Evolutionary conservation across 2,888 invertebrate genomes (phyloP).

Genomic region (Mylabris sibirica): DNA sequence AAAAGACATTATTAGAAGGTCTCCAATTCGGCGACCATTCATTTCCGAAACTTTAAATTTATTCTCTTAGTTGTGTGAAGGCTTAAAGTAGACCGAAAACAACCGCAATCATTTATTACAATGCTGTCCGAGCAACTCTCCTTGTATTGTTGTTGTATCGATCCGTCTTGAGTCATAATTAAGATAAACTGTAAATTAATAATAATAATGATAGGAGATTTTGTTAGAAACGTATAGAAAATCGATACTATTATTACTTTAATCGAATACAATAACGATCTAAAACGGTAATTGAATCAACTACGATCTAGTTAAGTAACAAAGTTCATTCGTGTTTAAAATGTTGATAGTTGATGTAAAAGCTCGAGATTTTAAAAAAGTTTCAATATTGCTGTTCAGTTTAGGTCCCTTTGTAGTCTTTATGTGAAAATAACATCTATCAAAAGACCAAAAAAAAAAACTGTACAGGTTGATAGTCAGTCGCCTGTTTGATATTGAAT

Average conservation of each 20-base stretch:
- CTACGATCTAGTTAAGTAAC: neutral
- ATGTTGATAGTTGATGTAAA: neutral
- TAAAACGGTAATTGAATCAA: too few relatives aligned
- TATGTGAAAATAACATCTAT: neutral
- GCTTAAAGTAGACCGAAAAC: conserved; percentile 31
- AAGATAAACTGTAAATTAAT: conserved; percentile 31
- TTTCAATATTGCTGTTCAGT: neutral
- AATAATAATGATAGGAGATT: too few relatives aligned
- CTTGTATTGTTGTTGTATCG: conserved; percentile 27
- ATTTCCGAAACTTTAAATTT: conserved; percentile 27
- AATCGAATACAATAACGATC: neutral
- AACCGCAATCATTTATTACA: conserved; percentile 40
- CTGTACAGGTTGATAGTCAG: neutral
- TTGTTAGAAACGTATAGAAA: neutral
- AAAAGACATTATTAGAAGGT: neutral
- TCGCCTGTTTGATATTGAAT: neutral
- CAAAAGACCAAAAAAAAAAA: neutral
- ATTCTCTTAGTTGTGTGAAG: conserved; percentile 28
- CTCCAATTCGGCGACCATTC: conserved; percentile 17
- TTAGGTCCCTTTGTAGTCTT: neutral
- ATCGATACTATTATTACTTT: neutral
- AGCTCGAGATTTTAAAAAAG: neutral
- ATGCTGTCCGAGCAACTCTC: conserved; percentile 33
- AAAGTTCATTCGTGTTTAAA: too few relatives aligned
- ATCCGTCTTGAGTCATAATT: conserved; percentile 28